These are phyloP conservation scores for Pseudopleuronectes americanus DNA, from an alignment of 2,797 vertebrate genomes.

Conservation along the genomic window DNA sequence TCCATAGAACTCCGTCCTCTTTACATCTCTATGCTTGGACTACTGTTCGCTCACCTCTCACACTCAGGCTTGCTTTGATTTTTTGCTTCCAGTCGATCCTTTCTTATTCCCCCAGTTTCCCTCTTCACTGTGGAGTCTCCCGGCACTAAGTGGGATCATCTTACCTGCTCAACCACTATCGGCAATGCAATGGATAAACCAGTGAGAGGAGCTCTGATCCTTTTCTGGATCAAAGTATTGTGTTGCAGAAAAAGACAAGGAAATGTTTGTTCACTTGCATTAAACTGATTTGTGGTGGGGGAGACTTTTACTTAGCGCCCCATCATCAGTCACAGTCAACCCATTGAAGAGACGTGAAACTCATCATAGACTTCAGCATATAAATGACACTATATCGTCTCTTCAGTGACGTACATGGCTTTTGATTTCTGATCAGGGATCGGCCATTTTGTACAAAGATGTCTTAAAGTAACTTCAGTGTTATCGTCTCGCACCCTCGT, in stretches of 20 bases:
- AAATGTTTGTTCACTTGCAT: slow-evolving; percentile 12
- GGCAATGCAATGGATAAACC: slow-evolving; percentile 18
- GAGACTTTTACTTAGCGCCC: background rate
- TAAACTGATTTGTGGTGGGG: slow-evolving; percentile 8
- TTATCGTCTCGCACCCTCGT: slow-evolving; percentile 16
- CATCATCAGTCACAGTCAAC: background rate
- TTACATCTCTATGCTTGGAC: slow-evolving; percentile 12
- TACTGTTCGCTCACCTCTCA: slow-evolving; percentile 15
- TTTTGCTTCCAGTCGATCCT: slow-evolving; percentile 13
- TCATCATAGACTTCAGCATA: slow-evolving; percentile 40
- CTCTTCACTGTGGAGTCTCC: background rate
- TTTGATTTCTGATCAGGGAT: slow-evolving; percentile 34
- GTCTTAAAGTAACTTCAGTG: slow-evolving; percentile 24
- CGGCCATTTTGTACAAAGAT: slow-evolving; percentile 56
- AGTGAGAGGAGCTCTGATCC: background rate
- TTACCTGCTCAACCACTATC: background rate
- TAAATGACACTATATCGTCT: slow-evolving; percentile 18
- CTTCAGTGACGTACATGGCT: slow-evolving; percentile 41
- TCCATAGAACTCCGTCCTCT: background rate
- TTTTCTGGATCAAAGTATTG: slow-evolving; percentile 5
- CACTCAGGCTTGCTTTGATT: slow-evolving; percentile 12
- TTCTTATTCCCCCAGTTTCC: background rate
- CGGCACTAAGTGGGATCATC: background rate
- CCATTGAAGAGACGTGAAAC: background rate
- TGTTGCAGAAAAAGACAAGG: slow-evolving; percentile 3